Base-by-base conservation (phyloP, 2,797 vertebrate genomes). In the Bryconaethiops microstoma region DNA sequence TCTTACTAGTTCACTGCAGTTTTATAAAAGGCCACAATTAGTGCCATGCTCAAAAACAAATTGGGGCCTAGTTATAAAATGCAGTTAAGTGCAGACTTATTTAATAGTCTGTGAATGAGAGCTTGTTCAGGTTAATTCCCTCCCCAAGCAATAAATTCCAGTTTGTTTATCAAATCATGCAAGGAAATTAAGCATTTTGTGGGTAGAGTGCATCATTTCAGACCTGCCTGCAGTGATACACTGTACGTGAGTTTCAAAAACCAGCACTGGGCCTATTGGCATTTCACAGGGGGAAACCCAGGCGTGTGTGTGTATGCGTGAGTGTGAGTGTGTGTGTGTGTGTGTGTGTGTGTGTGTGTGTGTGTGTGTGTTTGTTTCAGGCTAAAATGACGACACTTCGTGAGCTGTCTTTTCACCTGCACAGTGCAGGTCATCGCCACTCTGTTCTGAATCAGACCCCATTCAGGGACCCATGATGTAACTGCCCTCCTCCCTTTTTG, bases 401-500 rank as follows among this genome's bases (percentile, higher is more conserved):
- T 84, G 63, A 39, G 35, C 35, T 78, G 72, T 81, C 77, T 79
- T 83, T 13, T 52, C 76, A 77, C 72, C 76, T 54, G 42, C 10
- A 50, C 74, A 48, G 45, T 21, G 13, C 71, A 21, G 42, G n/a
- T 57, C 78, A 75, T 71, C 69, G 48, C 68, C 9, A 16, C 70
- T 54, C 72, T 60, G 69, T 84, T 92, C 83, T 89, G 88, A 90
- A 87, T 90, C 79, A 83, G 57, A 16, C 84, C 87, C 83, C 84
- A 87, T 90, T 87, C 86, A 88, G 72, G 79, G 55, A 86, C 81
- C 71, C 85, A 85, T 92, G 86, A 91, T 86, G 90, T 92, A 89
- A 92, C 85, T 13, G 9, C 9, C 48, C 82, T 78, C 25, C 42
- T 76, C 35, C 89, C 82, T 82, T 84, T 86, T 84, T 86, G 77